Conservation (phyloP, 2,113 vertebrate species). For the Choloepus hoffmanni region DNA sequence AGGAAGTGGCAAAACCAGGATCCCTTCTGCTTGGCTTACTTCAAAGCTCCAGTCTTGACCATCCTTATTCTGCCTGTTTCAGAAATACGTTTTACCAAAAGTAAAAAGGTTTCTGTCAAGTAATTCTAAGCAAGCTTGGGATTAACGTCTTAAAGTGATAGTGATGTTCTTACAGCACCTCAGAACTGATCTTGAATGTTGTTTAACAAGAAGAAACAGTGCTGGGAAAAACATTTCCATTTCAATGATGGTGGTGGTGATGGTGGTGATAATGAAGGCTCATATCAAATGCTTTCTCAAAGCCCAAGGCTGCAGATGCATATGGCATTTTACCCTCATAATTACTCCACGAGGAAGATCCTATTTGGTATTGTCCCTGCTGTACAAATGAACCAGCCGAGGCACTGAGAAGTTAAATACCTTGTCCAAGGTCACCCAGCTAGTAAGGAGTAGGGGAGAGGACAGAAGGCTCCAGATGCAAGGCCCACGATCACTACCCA, state of each 20-base stretch:
- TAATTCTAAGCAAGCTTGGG: neutral
- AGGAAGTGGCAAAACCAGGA: neutral
- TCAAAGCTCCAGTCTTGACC: neutral
- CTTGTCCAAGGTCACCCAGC: neutral
- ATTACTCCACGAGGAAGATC: neutral
- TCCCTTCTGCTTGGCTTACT: neutral
- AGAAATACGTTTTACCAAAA: neutral
- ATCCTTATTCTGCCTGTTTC: neutral
- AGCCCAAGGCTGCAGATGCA: neutral
- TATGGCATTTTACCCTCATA: neutral
- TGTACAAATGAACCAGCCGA: constrained; percentile 8
- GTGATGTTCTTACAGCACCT: neutral
- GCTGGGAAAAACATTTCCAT: neutral
- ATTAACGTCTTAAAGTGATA: neutral
- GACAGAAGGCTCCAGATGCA: neutral
- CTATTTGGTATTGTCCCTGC: constrained; percentile 18
- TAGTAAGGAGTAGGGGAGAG: neutral
- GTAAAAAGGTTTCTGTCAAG: neutral
- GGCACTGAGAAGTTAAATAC: constrained; percentile 41
- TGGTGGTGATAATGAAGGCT: neutral
- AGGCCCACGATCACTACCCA: neutral
- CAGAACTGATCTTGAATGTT: neutral
- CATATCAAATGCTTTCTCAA: neutral
- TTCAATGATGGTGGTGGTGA: neutral
- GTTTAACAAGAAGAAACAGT: neutral